Percentiles rank a stretch among this genome's conserved stretches.
Evolutionary conservation across 1,140 invertebrate genomes (phyloP).

Genomic region (Leucophenga varia): DNA sequence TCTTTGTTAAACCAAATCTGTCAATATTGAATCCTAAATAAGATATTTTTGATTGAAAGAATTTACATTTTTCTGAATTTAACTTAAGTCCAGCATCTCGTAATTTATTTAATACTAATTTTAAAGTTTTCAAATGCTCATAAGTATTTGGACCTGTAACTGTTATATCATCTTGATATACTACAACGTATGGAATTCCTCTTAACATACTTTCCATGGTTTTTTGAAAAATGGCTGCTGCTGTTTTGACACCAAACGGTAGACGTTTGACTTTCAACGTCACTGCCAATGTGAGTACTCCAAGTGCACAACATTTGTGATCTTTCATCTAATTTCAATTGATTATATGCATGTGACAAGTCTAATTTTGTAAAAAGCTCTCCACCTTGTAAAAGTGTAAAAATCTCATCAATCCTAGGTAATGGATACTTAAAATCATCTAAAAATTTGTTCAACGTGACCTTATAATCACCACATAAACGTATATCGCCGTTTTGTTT

Average conservation of each 20-base stretch:
- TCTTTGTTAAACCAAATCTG: too few relatives aligned
- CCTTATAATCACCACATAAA: constrained; percentile 58
- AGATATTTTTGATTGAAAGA: too few relatives aligned
- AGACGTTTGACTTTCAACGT: constrained; percentile 23
- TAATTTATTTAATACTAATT: background rate
- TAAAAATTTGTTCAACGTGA: constrained; percentile 49
- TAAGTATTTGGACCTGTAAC: background rate
- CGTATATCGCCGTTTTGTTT: constrained; percentile 54
- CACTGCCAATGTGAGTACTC: constrained; percentile 29
- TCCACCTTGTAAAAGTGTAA: too few relatives aligned
- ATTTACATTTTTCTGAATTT: too few relatives aligned
- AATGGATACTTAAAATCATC: constrained; percentile 28
- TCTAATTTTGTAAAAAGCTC: constrained; percentile 47
- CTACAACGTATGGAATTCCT: background rate
- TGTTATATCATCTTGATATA: too few relatives aligned
- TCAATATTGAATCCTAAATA: too few relatives aligned
- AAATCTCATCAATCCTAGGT: constrained; percentile 3
- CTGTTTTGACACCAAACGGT: background rate
- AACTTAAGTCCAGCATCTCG: too few relatives aligned
- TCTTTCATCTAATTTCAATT: constrained; percentile 41
- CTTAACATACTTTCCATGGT: background rate
- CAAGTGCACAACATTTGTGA: constrained; percentile 19
- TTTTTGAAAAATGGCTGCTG: constrained; percentile 2
- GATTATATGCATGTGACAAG: constrained; percentile 49
- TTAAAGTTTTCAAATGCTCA: constrained; percentile 1